Evolutionary conservation across 2,113 vertebrate species (phyloP).

Genomic region (Isurus oxyrinchus): DNA sequence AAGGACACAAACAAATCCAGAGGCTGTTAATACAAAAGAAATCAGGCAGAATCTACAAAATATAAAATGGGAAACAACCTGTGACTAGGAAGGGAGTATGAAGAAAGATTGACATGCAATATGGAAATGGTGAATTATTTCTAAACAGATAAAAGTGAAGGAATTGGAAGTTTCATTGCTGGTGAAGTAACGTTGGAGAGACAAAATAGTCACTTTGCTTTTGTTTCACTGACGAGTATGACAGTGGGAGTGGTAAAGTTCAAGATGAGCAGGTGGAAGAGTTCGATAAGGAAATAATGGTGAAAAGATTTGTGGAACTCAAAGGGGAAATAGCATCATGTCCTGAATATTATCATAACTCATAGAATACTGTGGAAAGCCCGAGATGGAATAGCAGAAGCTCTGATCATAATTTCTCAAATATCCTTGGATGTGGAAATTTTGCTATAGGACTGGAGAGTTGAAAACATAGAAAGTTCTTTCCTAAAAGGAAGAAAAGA

Average conservation of each 20-base stretch:
- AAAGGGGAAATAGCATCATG: not conserved
- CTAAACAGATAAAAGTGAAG: not conserved
- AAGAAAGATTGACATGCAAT: no score
- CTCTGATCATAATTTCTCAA: not conserved
- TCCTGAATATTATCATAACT: not conserved
- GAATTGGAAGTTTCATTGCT: not conserved
- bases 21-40: not conserved
- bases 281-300: not conserved
- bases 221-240: not conserved
- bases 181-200: not conserved
- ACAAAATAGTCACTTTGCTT: not conserved
- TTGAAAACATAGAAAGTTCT: not conserved
- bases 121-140: not conserved
- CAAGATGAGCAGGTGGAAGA: not conserved
- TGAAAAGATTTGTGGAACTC: not conserved
- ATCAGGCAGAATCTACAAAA: not conserved
- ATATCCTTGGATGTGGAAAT: not conserved
- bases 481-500: not conserved
- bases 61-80: not conserved
- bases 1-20: not conserved
- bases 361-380: not conserved
- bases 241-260: not conserved
- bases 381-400: not conserved
- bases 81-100: no score
- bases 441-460: not conserved